Conservation (phyloP, 2,113 vertebrate genomes). For the Dipodomys merriami region DNA sequence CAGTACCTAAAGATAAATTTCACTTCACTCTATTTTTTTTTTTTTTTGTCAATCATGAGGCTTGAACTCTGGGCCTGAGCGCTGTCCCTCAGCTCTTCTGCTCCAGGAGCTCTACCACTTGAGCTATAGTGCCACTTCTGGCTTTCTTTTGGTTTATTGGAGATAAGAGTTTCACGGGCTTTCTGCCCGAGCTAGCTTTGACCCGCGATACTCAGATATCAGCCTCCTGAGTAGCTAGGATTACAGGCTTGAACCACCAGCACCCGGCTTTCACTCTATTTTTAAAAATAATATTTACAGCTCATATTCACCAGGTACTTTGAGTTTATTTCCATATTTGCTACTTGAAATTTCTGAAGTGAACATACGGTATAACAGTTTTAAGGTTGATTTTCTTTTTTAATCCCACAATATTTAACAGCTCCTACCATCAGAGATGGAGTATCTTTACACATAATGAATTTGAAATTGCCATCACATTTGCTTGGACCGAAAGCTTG, state of each 20-base stretch:
- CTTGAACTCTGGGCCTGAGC: too few relatives aligned
- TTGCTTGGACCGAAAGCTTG: background rate
- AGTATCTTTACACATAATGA: background rate
- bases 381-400: background rate
- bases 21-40: background rate
- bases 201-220: too few relatives aligned
- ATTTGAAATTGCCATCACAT: background rate
- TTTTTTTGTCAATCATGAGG: too few relatives aligned
- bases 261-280: too few relatives aligned
- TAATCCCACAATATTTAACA: background rate
- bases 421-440: background rate
- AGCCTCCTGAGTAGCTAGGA: too few relatives aligned
- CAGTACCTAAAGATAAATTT: background rate
- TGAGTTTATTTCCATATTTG: conserved; percentile 40
- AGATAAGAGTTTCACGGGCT: too few relatives aligned
- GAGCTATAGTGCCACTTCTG: too few relatives aligned
- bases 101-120: too few relatives aligned
- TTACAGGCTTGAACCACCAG: too few relatives aligned
- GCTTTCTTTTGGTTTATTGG: too few relatives aligned
- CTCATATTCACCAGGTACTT: background rate
- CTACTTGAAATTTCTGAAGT: background rate
- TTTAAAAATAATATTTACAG: background rate
- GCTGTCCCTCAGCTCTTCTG: too few relatives aligned
- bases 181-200: too few relatives aligned
- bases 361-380: background rate